These are phyloP conservation scores for Himalopsyche kuldschensis DNA, from an alignment of 2,888 invertebrate genomes.

Conservation along the genomic window DNA sequence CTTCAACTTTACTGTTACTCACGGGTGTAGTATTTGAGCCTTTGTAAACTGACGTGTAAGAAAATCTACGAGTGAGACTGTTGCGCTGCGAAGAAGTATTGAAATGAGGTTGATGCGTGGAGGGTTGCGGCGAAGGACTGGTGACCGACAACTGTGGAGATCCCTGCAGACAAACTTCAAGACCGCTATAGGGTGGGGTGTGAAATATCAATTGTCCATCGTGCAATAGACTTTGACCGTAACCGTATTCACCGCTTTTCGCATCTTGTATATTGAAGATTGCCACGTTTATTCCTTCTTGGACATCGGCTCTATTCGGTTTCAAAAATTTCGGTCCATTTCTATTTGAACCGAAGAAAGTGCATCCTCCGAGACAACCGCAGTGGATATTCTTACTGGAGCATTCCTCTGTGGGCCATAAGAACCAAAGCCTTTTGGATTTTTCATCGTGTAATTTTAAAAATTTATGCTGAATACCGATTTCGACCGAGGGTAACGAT, in stretches of 20 bases:
- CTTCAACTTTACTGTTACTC: constrained; percentile 61
- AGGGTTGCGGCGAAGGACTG: constrained; percentile 54
- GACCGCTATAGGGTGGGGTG: constrained; percentile 82
- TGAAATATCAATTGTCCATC: constrained; percentile 85
- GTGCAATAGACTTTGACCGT: constrained; percentile 91
- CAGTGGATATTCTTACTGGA: constrained; percentile 72
- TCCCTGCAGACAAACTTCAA: constrained; percentile 76
- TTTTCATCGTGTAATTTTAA: constrained; percentile 81
- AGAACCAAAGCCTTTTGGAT: constrained; percentile 87
- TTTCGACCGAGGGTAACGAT: constrained; percentile 76
- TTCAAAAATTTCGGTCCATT: constrained; percentile 89
- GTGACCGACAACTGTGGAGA: constrained; percentile 51
- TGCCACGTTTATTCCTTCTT: constrained; percentile 82
- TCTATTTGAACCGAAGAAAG: constrained; percentile 90
- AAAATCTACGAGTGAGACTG: constrained; percentile 56
- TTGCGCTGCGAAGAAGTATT: constrained; percentile 40
- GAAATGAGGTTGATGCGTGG: constrained; percentile 50
- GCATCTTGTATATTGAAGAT: constrained; percentile 73
- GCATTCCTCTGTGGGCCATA: constrained; percentile 77
- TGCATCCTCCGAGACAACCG: constrained; percentile 94
- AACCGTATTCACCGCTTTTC: constrained; percentile 81
- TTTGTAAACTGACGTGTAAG: constrained; percentile 56
- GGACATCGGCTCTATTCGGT: constrained; percentile 76
- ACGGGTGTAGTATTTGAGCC: constrained; percentile 52
- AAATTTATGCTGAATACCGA: constrained; percentile 81